Evolutionary conservation across 1,140 invertebrate genomes (phyloP), one percentile per base, ranked within the genome.

Genomic region (Apis mellifera): DNA sequence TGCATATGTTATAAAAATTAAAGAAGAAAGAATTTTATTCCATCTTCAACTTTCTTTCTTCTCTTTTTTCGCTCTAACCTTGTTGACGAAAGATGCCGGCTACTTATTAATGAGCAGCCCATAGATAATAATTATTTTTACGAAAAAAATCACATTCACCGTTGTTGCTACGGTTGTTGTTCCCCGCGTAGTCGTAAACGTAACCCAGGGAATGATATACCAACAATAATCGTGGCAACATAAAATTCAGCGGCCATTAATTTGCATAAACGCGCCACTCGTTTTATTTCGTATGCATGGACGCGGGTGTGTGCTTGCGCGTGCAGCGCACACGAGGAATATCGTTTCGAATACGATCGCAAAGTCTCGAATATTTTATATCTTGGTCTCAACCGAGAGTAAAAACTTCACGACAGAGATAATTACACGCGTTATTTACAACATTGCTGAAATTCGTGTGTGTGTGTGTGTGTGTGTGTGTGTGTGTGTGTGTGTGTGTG

Each of bases 201-300:
- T 42, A 32, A 11, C 15, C 9, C 9, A 1, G 15, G 42, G 15
- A 64, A 59, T 52, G 72, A 82, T 55, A 71, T 42, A 71, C 57
- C 59, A 72, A 79, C 54, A 54, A 82, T 66, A 77, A 76, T 66
- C 62, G 23, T n/a, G 52, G 54, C 52, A n/a, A 13, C 65, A 48
- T 75, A 57, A 74, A 74, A 75, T 65, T 50, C 83, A 64, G 48
- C 1, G 23, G 62, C 26, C 50, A 50, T 85, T 76, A 76, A 76
- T 85, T 85, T 82, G 57, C 72, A 69, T 70, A 62, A 86, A 59
- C 50, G 83, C 26, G 54, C 65, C 11, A n/a, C 62, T 74, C 55
- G 69, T 84, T 84, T 73, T 64, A 60, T 77, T 32, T 8, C 23
- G 2, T 13, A 4, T n/a, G 60, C 19, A 21, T 15, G 26, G 23